Conservation (phyloP, 2,888 invertebrate species). For the Mythimna impura region DNA sequence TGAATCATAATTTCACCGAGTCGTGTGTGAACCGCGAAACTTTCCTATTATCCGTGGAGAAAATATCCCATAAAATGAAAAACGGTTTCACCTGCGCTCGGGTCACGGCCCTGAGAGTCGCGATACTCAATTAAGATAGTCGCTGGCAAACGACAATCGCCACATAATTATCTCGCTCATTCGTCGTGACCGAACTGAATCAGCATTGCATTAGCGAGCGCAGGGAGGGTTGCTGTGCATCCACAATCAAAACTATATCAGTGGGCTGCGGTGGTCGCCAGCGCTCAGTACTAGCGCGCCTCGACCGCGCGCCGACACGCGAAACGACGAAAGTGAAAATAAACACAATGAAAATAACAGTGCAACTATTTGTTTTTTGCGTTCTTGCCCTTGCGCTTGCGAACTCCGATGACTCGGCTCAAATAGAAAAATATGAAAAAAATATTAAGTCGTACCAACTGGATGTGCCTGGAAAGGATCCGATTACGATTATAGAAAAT, state of each 20-base stretch:
- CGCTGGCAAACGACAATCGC: slow-evolving; percentile 84
- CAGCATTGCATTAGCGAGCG: slow-evolving; percentile 85
- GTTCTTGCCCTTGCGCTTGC: slow-evolving; percentile 75
- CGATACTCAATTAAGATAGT: slow-evolving; percentile 88
- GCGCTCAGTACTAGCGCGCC: slow-evolving; percentile 86
- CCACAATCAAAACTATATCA: slow-evolving; percentile 89
- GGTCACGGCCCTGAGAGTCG: slow-evolving; percentile 87
- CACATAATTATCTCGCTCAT: slow-evolving; percentile 88
- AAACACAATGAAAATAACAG: slow-evolving; percentile 84
- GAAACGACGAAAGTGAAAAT: slow-evolving; percentile 85
- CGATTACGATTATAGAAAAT: slow-evolving; percentile 91
- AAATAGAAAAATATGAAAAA: slow-evolving; percentile 80
- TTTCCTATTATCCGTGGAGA: slow-evolving; percentile 81
- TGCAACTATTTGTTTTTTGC: slow-evolving; percentile 79
- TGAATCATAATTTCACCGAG: slow-evolving; percentile 63
- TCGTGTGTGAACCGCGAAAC: slow-evolving; percentile 73
- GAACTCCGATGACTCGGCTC: slow-evolving; percentile 77
- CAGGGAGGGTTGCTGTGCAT: slow-evolving; percentile 87
- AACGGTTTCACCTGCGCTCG: slow-evolving; percentile 85
- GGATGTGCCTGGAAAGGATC: slow-evolving; percentile 89
- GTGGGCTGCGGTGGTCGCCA: slow-evolving; percentile 75
- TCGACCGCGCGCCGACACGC: slow-evolving; percentile 81
- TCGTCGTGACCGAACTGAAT: slow-evolving; percentile 88
- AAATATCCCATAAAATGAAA: slow-evolving; percentile 85
- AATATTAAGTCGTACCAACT: slow-evolving; percentile 88